Conservation (phyloP, 2,888 invertebrate genomes). For the Idaea straminata region DNA sequence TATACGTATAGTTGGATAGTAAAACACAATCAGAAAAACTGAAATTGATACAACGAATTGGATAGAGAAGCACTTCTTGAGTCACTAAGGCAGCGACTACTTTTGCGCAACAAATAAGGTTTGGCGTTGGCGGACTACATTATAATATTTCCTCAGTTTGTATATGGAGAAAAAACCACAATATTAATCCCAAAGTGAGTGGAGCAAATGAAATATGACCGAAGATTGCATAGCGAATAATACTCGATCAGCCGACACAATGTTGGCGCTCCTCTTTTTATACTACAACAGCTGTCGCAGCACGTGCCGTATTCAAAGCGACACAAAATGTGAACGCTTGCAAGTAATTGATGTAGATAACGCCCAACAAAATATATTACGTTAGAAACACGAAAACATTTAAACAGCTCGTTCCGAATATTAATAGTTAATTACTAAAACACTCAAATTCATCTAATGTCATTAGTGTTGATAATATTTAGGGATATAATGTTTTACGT, state of each 20-base stretch:
- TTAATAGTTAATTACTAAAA: constrained; percentile 61
- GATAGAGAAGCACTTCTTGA: too few species aligned
- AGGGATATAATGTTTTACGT: constrained; percentile 45
- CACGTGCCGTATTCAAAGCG: constrained; percentile 43
- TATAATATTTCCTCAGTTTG: too few species aligned
- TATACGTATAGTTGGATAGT: too few species aligned
- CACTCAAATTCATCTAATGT: constrained; percentile 47
- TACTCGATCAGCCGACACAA: constrained; percentile 46
- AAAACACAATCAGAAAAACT: too few species aligned
- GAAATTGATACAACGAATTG: too few species aligned
- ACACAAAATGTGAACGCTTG: constrained; percentile 32
- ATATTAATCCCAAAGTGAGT: constrained; percentile 29
- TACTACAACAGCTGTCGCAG: constrained; percentile 51
- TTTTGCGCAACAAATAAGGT: too few species aligned
- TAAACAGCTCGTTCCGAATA: constrained; percentile 53
- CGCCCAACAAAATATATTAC: constrained; percentile 47
- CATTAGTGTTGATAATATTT: constrained; percentile 50
- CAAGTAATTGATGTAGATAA: constrained; percentile 37
- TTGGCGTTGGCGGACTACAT: too few species aligned
- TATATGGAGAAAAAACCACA: too few species aligned
- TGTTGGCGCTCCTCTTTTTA: constrained; percentile 54
- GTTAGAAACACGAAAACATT: constrained; percentile 45
- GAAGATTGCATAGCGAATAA: constrained; percentile 51
- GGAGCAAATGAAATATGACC: constrained; percentile 57
- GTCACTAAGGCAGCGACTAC: too few species aligned